Percentiles rank a stretch among this genome's conserved stretches.
These are phyloP conservation scores for Cheilosia pagana DNA, from an alignment of 2,888 invertebrate species.

Conservation along the genomic window DNA sequence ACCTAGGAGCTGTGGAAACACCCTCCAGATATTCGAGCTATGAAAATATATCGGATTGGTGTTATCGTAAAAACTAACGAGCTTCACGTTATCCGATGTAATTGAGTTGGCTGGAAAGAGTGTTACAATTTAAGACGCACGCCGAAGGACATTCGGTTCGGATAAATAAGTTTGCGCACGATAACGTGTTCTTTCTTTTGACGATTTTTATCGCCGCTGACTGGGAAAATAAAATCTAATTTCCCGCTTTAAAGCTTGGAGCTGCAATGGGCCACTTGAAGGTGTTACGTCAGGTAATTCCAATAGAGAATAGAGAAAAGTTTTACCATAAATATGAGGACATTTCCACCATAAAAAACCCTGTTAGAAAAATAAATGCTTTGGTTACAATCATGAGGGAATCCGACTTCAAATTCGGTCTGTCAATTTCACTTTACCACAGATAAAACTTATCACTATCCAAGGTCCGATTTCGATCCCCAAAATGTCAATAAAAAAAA, in stretches of 20 bases:
- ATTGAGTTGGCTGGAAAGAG: slow-evolving; percentile 58
- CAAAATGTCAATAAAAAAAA: background rate
- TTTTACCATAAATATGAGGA: too few species aligned
- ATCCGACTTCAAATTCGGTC: too few species aligned
- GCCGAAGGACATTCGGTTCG: slow-evolving; percentile 42
- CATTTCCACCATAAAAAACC: too few species aligned
- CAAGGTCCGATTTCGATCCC: background rate
- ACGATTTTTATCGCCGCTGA: slow-evolving; percentile 21
- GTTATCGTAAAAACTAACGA: slow-evolving; percentile 74
- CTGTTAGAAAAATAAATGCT: too few species aligned
- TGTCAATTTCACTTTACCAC: too few species aligned
- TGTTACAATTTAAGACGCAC: slow-evolving; percentile 48
- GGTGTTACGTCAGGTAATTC: too few species aligned
- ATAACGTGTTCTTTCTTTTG: slow-evolving; percentile 23
- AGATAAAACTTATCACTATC: too few species aligned
- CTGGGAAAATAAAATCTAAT: slow-evolving; percentile 38
- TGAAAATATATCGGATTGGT: slow-evolving; percentile 59
- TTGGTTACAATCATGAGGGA: too few species aligned
- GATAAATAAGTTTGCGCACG: slow-evolving; percentile 45
- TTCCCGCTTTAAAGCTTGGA: background rate
- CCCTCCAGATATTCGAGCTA: slow-evolving; percentile 26
- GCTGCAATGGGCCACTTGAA: background rate
- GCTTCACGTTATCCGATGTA: slow-evolving; percentile 53
- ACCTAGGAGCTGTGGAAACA: background rate
- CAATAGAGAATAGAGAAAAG: too few species aligned